Conservation (phyloP, 2,888 invertebrate species). For the Marasmarcha lunaedactyla region DNA sequence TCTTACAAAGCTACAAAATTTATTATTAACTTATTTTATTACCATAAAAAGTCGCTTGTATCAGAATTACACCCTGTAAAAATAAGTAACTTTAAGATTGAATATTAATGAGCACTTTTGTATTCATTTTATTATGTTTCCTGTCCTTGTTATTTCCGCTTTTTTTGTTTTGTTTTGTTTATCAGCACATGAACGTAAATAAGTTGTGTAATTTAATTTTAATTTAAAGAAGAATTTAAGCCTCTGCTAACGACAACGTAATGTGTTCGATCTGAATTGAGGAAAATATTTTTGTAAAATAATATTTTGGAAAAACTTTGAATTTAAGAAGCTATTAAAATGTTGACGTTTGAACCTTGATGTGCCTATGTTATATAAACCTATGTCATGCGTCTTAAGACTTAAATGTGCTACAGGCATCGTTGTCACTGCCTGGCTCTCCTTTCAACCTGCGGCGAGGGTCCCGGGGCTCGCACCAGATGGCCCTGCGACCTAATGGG, state of each 20-base stretch:
- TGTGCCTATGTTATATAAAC: background rate
- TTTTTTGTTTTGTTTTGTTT: constrained; percentile 49
- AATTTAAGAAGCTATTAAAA: background rate
- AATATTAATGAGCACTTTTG: constrained; percentile 11
- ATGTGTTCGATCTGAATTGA: constrained; percentile 54
- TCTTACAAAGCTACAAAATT: background rate
- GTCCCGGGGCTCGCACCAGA: constrained; percentile 92
- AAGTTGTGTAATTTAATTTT: constrained; percentile 19
- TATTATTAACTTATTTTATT: background rate
- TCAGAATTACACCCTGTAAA: constrained; percentile 9
- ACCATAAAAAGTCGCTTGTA: no score
- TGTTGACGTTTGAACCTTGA: background rate
- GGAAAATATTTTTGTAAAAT: constrained; percentile 33
- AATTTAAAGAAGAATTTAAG: constrained; percentile 34
- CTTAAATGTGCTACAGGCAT: constrained; percentile 75
- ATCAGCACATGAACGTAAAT: constrained; percentile 67
- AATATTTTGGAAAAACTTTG: background rate
- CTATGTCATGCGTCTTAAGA: background rate
- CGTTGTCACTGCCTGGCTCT: constrained; percentile 96
- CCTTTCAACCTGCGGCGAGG: constrained; percentile 94
- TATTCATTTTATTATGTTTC: constrained; percentile 27
- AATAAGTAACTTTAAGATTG: background rate
- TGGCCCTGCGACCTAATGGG: constrained; percentile 85
- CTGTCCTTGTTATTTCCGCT: constrained; percentile 28
- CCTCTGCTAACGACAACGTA: constrained; percentile 39